phyloP scores from a whole-genome alignment of 1,140 invertebrate genomes.

The Eciton burchellii region DNA sequence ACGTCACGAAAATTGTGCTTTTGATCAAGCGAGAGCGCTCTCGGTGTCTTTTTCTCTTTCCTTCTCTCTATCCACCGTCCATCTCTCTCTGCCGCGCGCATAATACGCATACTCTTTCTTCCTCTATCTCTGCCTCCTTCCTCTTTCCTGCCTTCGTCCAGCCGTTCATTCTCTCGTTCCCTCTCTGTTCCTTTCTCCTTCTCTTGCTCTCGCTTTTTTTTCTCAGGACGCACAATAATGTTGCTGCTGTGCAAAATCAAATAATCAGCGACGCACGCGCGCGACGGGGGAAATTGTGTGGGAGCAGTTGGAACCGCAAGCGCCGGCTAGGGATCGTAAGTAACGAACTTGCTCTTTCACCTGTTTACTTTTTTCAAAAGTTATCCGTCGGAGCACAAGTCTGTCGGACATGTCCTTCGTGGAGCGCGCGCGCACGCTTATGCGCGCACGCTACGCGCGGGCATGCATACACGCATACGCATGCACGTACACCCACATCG shows the following conservation, averaged over 20 bases:
- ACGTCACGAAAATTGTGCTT: constrained; percentile 85
- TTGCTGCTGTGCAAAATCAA: constrained; percentile 75
- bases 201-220: constrained; percentile 56
- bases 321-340: constrained; percentile 78
- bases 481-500: not conserved
- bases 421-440: constrained; percentile 40
- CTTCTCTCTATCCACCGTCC: constrained; percentile 26
- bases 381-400: constrained; percentile 69
- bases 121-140: constrained; percentile 1
- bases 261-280: constrained; percentile 69
- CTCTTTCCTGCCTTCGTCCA: constrained; percentile 3
- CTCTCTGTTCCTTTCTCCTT: not conserved
- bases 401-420: constrained; percentile 79
- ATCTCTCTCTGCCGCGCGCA: constrained; percentile 21
- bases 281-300: constrained; percentile 64
- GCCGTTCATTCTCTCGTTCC: not conserved
- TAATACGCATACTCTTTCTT: constrained; percentile 6
- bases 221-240: constrained; percentile 74
- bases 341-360: constrained; percentile 62
- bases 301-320: constrained; percentile 70
- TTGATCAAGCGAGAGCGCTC: constrained; percentile 80
- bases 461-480: not conserved
- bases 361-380: constrained; percentile 72
- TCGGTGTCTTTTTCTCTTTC: constrained; percentile 52
- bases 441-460: not conserved